Conservation (phyloP, 2,888 invertebrate genomes). For the Pachliopta kotzebuea region DNA sequence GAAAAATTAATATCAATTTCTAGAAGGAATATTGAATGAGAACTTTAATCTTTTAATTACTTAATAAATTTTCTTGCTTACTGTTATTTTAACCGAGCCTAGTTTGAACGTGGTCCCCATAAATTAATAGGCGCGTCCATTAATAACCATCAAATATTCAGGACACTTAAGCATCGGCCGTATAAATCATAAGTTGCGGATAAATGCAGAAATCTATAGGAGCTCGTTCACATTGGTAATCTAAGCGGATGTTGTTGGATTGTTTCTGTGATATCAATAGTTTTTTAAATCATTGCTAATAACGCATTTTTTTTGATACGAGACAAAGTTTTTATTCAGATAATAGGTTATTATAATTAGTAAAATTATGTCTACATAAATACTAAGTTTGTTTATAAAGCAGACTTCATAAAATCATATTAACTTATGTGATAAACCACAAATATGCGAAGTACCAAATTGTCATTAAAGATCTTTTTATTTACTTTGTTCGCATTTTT, state of each 20-base stretch:
- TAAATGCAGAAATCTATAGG: conserved; percentile 24
- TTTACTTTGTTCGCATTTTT: too few relatives aligned
- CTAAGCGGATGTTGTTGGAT: neutral
- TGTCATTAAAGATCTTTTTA: too few relatives aligned
- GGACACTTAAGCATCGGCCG: conserved; percentile 28
- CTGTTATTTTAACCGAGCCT: conserved; percentile 3
- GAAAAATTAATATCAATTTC: neutral
- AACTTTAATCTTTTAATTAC: conserved; percentile 3
- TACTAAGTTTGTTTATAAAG: too few relatives aligned
- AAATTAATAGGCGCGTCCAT: conserved; percentile 25
- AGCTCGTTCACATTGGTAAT: conserved; percentile 4
- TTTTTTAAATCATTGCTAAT: neutral
- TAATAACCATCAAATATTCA: conserved; percentile 30
- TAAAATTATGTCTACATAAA: too few relatives aligned
- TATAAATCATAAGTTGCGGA: conserved; percentile 28
- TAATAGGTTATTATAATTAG: too few relatives aligned
- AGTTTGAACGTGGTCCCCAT: conserved; percentile 16
- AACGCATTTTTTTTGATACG: too few relatives aligned
- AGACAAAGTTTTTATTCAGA: too few relatives aligned
- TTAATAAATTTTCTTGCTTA: neutral
- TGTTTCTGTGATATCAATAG: neutral
- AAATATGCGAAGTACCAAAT: too few relatives aligned
- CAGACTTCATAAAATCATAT: too few relatives aligned
- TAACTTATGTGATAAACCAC: too few relatives aligned
- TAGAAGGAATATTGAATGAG: neutral